These are phyloP conservation scores for Jaculus jaculus DNA, from an alignment of 2,113 vertebrate genomes.

Conservation along the genomic window DNA sequence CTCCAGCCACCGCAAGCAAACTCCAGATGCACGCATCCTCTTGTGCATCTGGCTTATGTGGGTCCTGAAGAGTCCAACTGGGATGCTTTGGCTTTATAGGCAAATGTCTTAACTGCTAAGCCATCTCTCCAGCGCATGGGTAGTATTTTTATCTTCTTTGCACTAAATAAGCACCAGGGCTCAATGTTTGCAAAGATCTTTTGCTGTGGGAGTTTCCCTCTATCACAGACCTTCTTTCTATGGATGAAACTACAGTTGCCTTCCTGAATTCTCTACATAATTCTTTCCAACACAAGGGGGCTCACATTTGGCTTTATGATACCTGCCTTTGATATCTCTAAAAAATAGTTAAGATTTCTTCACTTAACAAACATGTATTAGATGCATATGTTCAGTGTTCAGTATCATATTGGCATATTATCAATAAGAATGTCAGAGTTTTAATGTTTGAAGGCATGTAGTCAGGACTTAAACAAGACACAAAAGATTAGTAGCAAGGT, in stretches of 20 bases:
- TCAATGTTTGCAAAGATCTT: background rate
- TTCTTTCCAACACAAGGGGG: background rate
- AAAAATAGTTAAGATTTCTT: background rate
- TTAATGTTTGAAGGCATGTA: background rate
- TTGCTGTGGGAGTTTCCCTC: background rate
- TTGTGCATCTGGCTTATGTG: too few species aligned
- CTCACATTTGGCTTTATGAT: background rate
- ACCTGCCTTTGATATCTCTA: background rate
- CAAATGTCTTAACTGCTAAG: too few species aligned
- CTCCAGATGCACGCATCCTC: too few species aligned
- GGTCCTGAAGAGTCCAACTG: too few species aligned
- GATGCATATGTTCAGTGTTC: background rate
- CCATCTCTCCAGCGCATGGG: too few species aligned
- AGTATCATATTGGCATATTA: background rate
- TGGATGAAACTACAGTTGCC: background rate
- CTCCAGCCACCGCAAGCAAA: too few species aligned
- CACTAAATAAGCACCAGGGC: background rate
- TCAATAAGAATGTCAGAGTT: rapidly evolving
- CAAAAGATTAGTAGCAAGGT: background rate
- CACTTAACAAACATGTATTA: background rate
- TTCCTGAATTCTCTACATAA: rapidly evolving
- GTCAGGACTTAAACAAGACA: background rate
- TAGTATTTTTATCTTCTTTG: background rate
- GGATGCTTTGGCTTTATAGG: too few species aligned
- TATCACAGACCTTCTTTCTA: background rate